These are phyloP conservation scores for Formica selysi DNA, from an alignment of 1,140 invertebrate species.

Conservation along the genomic window DNA sequence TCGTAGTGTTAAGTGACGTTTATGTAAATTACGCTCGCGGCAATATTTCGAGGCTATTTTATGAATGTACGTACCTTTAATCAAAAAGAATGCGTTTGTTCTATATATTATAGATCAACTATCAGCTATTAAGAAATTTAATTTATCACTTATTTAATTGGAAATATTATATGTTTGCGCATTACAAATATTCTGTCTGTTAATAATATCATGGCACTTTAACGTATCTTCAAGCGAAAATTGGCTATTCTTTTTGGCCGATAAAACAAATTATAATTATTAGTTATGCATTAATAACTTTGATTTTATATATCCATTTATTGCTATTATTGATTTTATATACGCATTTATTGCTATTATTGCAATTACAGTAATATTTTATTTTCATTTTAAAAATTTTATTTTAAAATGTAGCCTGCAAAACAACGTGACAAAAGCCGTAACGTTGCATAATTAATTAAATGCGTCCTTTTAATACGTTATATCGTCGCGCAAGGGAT, in stretches of 20 bases:
- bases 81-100: not conserved
- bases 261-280: conserved; percentile 10
- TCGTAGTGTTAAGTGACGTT: conserved; percentile 20
- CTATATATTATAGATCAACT: not conserved
- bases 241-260: not conserved
- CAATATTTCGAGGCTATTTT: not conserved
- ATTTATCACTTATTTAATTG: not conserved
- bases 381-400: not conserved
- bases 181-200: not conserved
- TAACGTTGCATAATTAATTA: conserved; percentile 15
- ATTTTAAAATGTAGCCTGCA: not conserved
- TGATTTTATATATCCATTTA: not conserved
- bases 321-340: not conserved
- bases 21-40: conserved; percentile 8
- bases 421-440: not conserved
- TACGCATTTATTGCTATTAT: not conserved
- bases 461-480: not conserved
- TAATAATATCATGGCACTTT: not conserved
- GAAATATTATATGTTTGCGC: not conserved
- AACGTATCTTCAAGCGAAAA: not conserved
- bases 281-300: not conserved
- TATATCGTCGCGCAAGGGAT: no score
- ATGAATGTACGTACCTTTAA: not conserved
- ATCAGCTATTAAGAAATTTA: not conserved
- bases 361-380: not conserved